Percentiles rank a stretch among this genome's conserved stretches.
These are phyloP conservation scores for Galaxea fascicularis DNA, from an alignment of 92 coral and sea anemone species.

Conservation along the genomic window DNA sequence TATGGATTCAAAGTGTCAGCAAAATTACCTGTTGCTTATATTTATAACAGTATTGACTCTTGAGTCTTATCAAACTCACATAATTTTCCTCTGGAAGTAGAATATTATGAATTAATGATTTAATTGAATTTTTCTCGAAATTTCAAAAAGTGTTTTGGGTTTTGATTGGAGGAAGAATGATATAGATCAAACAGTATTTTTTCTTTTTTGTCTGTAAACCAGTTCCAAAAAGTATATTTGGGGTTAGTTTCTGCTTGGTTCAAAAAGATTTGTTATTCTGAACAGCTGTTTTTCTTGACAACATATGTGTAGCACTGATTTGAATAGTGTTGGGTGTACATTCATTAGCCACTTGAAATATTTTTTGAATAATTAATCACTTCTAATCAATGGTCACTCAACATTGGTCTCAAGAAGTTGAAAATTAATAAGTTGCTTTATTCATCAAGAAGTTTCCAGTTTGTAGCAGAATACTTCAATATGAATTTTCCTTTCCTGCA, in stretches of 20 bases:
- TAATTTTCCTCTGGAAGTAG: neutral
- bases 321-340: slow-evolving; percentile 9
- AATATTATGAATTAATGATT: neutral
- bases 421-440: neutral
- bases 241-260: neutral
- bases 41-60: neutral
- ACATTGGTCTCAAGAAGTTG: slow-evolving; percentile 7
- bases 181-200: neutral
- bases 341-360: slow-evolving; percentile 42
- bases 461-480: neutral
- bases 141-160: neutral
- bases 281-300: slow-evolving; percentile 16
- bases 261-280: neutral
- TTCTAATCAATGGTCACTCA: neutral
- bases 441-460: neutral
- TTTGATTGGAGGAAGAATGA: neutral
- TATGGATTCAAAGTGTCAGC: neutral
- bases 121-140: neutral
- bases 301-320: slow-evolving; percentile 10
- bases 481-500: neutral
- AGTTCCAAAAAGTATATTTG: too few relatives aligned
- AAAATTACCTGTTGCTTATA: neutral
- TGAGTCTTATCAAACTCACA: neutral
- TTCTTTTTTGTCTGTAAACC: too few relatives aligned
- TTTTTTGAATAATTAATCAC: slow-evolving; percentile 29